Evolutionary conservation across 2,113 vertebrate species (phyloP).

Genomic region (Heterotis niloticus): DNA sequence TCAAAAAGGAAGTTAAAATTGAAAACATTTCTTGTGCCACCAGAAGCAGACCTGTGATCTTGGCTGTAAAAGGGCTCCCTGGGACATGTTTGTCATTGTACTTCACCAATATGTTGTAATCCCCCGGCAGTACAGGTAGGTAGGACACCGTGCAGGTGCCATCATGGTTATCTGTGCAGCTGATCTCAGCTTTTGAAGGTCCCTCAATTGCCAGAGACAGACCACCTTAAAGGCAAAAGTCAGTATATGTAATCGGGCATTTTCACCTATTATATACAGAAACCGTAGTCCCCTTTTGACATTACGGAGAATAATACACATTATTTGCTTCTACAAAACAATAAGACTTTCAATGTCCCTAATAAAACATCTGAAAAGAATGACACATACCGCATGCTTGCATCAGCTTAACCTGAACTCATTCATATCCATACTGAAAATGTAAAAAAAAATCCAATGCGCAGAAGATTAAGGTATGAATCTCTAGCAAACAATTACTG

Average conservation of each 20-base stretch:
- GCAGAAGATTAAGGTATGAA: not conserved
- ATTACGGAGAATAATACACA: too few relatives aligned
- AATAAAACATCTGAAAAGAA: too few relatives aligned
- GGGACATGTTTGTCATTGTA: conserved; percentile 78
- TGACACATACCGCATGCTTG: not conserved
- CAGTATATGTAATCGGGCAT: not conserved
- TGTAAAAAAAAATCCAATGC: not conserved
- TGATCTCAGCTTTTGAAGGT: conserved; percentile 79
- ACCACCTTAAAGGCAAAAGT: conserved; percentile 58
- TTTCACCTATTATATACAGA: not conserved
- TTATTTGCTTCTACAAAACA: too few relatives aligned
- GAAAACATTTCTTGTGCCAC: not conserved
- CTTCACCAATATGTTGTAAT: conserved; percentile 77
- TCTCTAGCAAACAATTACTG: not conserved
- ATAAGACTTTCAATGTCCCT: too few relatives aligned
- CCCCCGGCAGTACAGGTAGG: conserved; percentile 72
- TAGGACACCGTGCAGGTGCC: conserved; percentile 77
- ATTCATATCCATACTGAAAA: not conserved
- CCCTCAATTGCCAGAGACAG: conserved; percentile 79
- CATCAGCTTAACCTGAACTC: not conserved
- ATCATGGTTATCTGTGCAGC: conserved; percentile 78
- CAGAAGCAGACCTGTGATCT: conserved; percentile 67
- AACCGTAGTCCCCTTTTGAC: too few relatives aligned
- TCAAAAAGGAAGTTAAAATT: too few relatives aligned
- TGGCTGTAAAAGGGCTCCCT: conserved; percentile 77